Conservation (phyloP, 2,888 invertebrate species). For the Exephanes ischioxanthus region DNA sequence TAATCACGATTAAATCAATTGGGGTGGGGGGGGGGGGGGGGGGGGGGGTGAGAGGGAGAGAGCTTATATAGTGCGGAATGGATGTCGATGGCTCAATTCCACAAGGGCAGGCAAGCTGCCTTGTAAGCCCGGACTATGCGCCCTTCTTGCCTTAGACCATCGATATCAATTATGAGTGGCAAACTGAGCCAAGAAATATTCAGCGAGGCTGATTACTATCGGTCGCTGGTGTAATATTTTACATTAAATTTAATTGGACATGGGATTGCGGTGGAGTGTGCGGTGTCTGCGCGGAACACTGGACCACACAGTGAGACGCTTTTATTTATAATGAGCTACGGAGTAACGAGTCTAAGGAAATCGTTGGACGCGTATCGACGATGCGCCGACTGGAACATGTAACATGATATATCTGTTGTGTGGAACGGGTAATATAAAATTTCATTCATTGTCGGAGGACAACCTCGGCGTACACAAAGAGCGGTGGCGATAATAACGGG, state of each 20-base stretch:
- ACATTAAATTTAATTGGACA: slow-evolving; percentile 22
- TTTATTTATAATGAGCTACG: neutral
- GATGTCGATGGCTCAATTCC: neutral
- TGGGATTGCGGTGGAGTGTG: neutral
- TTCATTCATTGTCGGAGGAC: neutral
- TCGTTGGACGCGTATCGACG: neutral
- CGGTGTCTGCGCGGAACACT: neutral
- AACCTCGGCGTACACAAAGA: neutral
- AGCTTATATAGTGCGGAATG: neutral
- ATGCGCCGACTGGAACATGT: neutral
- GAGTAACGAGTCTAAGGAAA: neutral
- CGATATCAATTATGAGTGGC: neutral
- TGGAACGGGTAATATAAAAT: neutral
- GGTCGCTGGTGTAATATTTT: slow-evolving; percentile 10
- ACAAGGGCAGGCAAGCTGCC: neutral
- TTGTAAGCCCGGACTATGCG: neutral
- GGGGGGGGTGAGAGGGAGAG: neutral
- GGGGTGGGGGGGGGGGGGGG: neutral
- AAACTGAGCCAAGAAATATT: slow-evolving; percentile 1
- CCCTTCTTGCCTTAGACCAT: neutral
- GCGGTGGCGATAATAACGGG: neutral
- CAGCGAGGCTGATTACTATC: slow-evolving; percentile 11
- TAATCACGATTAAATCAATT: slow-evolving; percentile 24
- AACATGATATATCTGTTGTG: neutral
- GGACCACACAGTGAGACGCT: slow-evolving; percentile 7